phyloP scores from a whole-genome alignment of 2,888 invertebrate genomes.

The Polymixis lichenea region DNA sequence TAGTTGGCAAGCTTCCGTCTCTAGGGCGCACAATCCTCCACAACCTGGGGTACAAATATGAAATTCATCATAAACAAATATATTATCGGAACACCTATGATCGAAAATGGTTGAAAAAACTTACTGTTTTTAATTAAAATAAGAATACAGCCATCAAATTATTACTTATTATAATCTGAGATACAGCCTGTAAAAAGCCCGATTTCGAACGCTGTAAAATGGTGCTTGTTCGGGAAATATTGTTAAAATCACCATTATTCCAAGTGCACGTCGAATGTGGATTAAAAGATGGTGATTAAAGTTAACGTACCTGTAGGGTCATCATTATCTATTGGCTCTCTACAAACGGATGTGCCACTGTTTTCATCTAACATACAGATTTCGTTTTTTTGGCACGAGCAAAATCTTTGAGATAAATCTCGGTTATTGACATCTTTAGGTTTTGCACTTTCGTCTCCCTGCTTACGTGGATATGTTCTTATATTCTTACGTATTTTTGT shows the following conservation, averaged over 20 bases:
- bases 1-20: slow-evolving; percentile 92
- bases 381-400: slow-evolving; percentile 90
- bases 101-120: neutral
- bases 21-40: slow-evolving; percentile 92
- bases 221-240: neutral
- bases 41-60: slow-evolving; percentile 85
- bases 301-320: slow-evolving; percentile 90
- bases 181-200: neutral
- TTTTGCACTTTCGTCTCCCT: slow-evolving; percentile 71
- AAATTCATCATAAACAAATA: slow-evolving; percentile 5
- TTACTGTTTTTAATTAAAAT: neutral
- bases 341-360: slow-evolving; percentile 91
- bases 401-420: slow-evolving; percentile 85
- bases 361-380: slow-evolving; percentile 92
- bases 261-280: neutral
- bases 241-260: neutral
- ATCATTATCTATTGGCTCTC: slow-evolving; percentile 85
- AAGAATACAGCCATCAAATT: neutral
- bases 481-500: slow-evolving; percentile 86
- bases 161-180: too few relatives aligned
- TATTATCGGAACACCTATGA: neutral
- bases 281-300: neutral
- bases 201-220: neutral
- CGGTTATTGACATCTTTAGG: slow-evolving; percentile 82
- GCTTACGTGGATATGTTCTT: slow-evolving; percentile 82